Evolutionary conservation across 2,113 vertebrate genomes (phyloP).

Genomic region (Ameiurus melas): DNA sequence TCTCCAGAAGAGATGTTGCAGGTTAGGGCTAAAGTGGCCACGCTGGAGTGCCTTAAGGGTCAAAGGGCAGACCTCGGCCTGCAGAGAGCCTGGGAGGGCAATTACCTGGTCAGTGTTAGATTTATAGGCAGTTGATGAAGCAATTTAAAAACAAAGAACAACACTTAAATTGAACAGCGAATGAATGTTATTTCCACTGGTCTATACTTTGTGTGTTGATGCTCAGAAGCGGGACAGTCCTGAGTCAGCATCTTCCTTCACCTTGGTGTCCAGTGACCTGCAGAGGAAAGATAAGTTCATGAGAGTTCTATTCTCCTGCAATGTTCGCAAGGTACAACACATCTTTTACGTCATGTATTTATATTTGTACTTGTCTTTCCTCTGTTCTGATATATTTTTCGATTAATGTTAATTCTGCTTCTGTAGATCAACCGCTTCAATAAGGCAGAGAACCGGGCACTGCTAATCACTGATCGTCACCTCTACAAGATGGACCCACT

Average conservation of each 20-base stretch:
- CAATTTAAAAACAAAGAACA: neutral
- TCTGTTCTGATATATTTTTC: neutral
- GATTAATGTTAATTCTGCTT: constrained; percentile 51
- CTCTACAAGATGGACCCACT: constrained; percentile 97
- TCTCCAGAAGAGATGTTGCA: constrained; percentile 84
- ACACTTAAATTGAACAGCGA: neutral
- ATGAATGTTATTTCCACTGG: neutral
- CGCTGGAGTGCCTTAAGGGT: constrained; percentile 89
- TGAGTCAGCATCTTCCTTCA: constrained; percentile 79
- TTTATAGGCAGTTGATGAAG: neutral
- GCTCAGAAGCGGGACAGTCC: constrained; percentile 83
- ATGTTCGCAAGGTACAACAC: constrained; percentile 89
- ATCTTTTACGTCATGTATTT: neutral
- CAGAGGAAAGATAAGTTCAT: constrained; percentile 98
- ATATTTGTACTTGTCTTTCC: neutral
- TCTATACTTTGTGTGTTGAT: neutral
- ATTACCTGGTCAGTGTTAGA: constrained; percentile 81
- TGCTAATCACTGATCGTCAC: constrained; percentile 95
- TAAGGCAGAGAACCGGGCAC: constrained; percentile 88
- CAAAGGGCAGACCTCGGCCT: constrained; percentile 88
- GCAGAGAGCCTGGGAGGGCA: constrained; percentile 91
- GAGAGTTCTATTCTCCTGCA: constrained; percentile 91
- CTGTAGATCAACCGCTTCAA: constrained; percentile 93
- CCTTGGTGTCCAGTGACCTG: constrained; percentile 86
- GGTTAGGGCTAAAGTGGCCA: constrained; percentile 90